phyloP scores from a whole-genome alignment of 2,113 vertebrate genomes.

The Centropristis striata region DNA sequence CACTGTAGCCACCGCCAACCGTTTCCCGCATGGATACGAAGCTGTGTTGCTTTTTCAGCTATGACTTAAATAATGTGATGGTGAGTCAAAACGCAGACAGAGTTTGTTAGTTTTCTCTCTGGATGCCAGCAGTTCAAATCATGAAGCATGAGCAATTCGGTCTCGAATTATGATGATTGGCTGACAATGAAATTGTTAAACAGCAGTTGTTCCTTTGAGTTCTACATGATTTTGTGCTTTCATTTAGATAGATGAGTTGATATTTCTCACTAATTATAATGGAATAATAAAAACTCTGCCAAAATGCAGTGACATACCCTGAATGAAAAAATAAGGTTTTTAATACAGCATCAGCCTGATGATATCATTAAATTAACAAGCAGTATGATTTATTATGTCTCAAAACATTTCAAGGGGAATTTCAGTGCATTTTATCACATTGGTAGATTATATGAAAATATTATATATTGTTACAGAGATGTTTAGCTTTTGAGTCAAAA shows the following conservation, averaged over 20 bases:
- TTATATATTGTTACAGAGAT: not conserved
- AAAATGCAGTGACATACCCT: slow-evolving; percentile 14
- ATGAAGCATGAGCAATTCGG: slow-evolving; percentile 23
- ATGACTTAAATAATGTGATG: slow-evolving; percentile 42
- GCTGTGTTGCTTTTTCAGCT: slow-evolving; percentile 48
- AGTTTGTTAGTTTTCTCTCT: slow-evolving; percentile 46
- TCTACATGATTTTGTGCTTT: slow-evolving; percentile 9
- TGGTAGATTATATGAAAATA: not conserved
- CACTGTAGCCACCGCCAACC: slow-evolving; percentile 35
- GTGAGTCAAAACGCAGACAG: slow-evolving; percentile 17
- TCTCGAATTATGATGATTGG: slow-evolving; percentile 25
- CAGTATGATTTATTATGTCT: not conserved
- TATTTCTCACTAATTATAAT: not conserved
- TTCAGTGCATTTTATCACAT: not conserved
- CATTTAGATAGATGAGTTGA: slow-evolving; percentile 24
- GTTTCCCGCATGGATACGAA: slow-evolving; percentile 40
- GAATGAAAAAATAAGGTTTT: not conserved
- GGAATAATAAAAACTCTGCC: not conserved
- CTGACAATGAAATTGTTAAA: slow-evolving; percentile 33
- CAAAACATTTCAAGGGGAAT: not conserved
- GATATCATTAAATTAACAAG: not conserved
- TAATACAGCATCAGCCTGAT: not conserved
- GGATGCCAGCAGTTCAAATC: slow-evolving; percentile 16
- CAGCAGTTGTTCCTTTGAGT: slow-evolving; percentile 40
- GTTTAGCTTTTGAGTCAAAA: not conserved